Base-by-base conservation (phyloP, 2,113 vertebrate species). In the Gallinago undulata region DNA sequence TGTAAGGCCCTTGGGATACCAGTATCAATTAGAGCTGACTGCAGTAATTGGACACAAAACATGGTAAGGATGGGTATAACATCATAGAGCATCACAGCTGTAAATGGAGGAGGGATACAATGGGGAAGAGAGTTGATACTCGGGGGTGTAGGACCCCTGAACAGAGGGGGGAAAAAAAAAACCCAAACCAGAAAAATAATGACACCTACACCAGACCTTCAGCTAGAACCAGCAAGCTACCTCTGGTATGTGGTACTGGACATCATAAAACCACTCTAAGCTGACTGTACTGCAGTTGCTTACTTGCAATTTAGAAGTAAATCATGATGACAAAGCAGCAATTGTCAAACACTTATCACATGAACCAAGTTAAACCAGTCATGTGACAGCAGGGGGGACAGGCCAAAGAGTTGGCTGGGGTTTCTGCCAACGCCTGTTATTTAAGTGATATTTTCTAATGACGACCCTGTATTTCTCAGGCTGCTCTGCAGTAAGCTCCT, bases 371-470 rank as follows among this genome's bases (percentile, higher is more conserved):
- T 77, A 88, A 91, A 83, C 31, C 33, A 67, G 50, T 43, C 1
- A 12, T 7, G 47, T 66, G 63, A 74, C 30, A 60, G 10, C 10
- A 60, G 15, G n/a, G n/a, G 24, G 25, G 19, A 62, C 7, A 67
- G 51, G 31, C 53, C 91, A 39, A 78, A 43, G 43, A 39, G 55
- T 28, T n/a, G 23, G 30, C 15, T 90, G 82, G 88, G 87, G 77
- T 77, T 90, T 70, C 72, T 81, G 87, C 94, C 93, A 93, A 28
- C 35, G 55, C 39, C 59, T 62, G 53, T 50, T 89, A 82, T 53
- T 96, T 78, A 87, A 74, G 51, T 55, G 35, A 55, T 91, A 35
- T 66, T 93, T 94, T 94, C 81, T 88, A 95, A 77, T n/a, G 77
- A 55, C 43, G 67, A 88, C 16, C 47, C 72, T 60, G n/a, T 62